Evolutionary conservation across 2,113 vertebrate species (phyloP).

Genomic region (Anhinga rufa): DNA sequence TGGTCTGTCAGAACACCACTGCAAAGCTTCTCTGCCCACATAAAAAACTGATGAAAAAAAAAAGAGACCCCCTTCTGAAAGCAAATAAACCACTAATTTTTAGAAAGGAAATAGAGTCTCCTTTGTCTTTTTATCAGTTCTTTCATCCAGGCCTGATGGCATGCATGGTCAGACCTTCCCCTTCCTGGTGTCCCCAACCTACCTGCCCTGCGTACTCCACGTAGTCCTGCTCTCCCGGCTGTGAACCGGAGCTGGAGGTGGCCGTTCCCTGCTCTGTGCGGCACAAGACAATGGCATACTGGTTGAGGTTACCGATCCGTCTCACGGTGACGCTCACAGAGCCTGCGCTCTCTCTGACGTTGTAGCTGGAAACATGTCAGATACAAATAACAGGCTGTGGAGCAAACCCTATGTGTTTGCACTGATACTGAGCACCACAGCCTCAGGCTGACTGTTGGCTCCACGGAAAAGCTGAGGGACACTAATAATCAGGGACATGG

Average conservation of each 20-base stretch:
- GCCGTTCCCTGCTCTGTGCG: slow-evolving; percentile 85
- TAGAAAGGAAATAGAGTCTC: background rate
- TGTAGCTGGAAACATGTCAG: slow-evolving; percentile 77
- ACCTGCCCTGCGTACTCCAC: slow-evolving; percentile 92
- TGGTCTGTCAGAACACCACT: background rate
- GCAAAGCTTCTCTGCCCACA: background rate
- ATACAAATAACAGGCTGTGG: background rate
- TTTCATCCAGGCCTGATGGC: background rate
- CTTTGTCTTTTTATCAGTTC: background rate
- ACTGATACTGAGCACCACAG: background rate
- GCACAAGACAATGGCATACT: slow-evolving; percentile 92
- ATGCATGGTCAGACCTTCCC: fast-evolving
- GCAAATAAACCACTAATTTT: background rate
- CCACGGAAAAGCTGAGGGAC: fast-evolving
- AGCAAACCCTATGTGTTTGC: background rate
- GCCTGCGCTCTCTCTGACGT: slow-evolving; percentile 84
- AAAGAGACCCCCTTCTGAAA: background rate
- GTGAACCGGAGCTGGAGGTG: slow-evolving; percentile 69
- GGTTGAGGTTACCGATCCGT: slow-evolving; percentile 89
- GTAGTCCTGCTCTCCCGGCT: slow-evolving; percentile 85
- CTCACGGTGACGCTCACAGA: slow-evolving; percentile 83
- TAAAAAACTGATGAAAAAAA: background rate
- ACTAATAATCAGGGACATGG: fast-evolving
- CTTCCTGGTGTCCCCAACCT: background rate
- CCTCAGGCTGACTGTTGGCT: background rate